phyloP scores from a whole-genome alignment of 2,113 vertebrate species.

The Periophthalmus modestus region DNA sequence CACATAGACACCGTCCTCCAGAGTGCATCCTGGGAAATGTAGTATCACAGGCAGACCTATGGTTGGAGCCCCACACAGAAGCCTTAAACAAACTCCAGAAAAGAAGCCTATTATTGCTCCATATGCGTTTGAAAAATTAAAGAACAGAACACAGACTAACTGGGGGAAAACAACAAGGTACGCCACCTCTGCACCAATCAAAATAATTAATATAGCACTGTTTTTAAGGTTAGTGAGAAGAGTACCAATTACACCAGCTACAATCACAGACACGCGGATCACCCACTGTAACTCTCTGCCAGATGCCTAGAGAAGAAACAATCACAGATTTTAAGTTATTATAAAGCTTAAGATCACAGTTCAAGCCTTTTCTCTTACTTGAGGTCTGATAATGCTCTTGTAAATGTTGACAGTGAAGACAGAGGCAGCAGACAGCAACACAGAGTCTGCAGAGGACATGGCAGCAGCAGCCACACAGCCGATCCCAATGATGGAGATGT shows the following conservation, averaged over 20 bases:
- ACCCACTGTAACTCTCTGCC: constrained; percentile 79
- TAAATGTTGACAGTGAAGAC: constrained; percentile 49
- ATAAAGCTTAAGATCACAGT: not conserved
- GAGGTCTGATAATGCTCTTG: constrained; percentile 50
- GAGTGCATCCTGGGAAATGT: constrained; percentile 72
- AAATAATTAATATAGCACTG: constrained; percentile 80
- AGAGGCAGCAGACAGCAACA: constrained; percentile 56
- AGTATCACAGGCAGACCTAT: constrained; percentile 66
- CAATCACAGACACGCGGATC: constrained; percentile 77
- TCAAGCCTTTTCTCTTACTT: not conserved
- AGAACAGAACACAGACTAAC: constrained; percentile 75
- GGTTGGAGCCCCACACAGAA: constrained; percentile 77
- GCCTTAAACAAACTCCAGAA: constrained; percentile 71
- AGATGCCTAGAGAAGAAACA: constrained; percentile 65
- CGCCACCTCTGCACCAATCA: constrained; percentile 78
- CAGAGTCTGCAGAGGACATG: constrained; percentile 62
- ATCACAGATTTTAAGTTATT: not conserved
- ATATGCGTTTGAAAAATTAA: constrained; percentile 72
- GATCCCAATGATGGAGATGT: constrained; percentile 36
- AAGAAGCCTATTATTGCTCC: constrained; percentile 74
- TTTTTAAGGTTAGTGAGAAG: constrained; percentile 74
- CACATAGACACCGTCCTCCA: constrained; percentile 56
- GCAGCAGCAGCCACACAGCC: constrained; percentile 58
- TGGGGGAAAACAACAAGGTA: constrained; percentile 81
- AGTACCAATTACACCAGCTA: constrained; percentile 70